phyloP scores from a whole-genome alignment of 2,797 vertebrate genomes.

The Acomys russatus region DNA sequence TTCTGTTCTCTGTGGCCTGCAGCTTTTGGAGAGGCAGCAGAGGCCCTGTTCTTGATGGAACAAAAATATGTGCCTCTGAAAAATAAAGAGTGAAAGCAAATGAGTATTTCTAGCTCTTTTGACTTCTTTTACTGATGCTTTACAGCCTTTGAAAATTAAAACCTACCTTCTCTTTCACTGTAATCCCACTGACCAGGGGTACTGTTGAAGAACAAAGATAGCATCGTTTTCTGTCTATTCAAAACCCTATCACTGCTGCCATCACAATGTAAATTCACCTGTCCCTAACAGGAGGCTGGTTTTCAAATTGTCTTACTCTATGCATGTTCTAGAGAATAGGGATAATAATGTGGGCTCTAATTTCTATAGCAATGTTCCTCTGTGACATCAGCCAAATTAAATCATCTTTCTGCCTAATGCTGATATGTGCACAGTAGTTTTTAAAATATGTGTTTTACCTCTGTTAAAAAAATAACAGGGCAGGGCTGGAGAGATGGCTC shows the following conservation, averaged over 20 bases:
- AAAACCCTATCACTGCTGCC: neutral
- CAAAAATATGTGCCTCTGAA: neutral
- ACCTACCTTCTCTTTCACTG: constrained; percentile 14
- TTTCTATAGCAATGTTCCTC: neutral
- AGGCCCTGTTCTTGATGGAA: neutral
- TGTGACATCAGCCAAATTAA: neutral
- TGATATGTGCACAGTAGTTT: neutral
- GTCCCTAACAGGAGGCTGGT: constrained; percentile 1
- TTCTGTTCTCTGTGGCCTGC: neutral
- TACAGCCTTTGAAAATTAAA: constrained; percentile 60
- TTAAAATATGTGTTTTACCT: neutral
- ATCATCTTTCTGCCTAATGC: constrained; percentile 4
- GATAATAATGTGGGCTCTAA: neutral
- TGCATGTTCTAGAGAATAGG: neutral
- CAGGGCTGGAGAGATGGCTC: no score
- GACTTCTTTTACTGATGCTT: constrained; percentile 36
- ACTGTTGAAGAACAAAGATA: constrained; percentile 11
- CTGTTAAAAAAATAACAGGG: neutral
- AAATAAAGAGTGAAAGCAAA: constrained; percentile 55
- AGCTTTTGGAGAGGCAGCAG: constrained; percentile 16
- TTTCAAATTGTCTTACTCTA: constrained; percentile 1
- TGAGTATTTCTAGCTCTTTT: constrained; percentile 10
- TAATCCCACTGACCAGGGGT: neutral
- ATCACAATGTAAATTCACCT: neutral
- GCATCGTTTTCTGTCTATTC: neutral